Base-by-base conservation (phyloP, 2,888 invertebrate genomes). In the Trichopoda pennipes region DNA sequence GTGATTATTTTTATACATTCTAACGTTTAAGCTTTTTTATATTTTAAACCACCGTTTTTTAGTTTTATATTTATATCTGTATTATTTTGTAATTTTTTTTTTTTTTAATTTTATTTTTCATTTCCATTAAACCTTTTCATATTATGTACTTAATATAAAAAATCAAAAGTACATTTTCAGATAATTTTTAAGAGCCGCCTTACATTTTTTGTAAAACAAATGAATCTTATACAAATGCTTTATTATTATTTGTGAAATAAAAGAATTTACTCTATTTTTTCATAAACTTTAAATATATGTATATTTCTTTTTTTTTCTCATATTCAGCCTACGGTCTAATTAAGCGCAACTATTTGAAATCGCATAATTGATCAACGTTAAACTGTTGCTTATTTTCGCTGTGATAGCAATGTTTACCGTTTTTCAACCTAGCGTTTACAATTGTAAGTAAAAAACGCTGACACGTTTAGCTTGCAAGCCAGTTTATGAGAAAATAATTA, bases 211-310 rank as follows among this genome's bases (percentile, higher is more conserved):
- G 70, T 72, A 76, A 76, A 72, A 72, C 70, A 80, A 64, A 64
- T 38, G 72, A 64, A 70, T 58, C 35, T 70, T 72, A 8, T 38
- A 38, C 2, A 56, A 1, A 63, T 72, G 75, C 72, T 76, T 80
- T 76, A 76, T 68, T 60, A 76, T 68, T 60, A 64, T 80, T 80
- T 80, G 72, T 80, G 60, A 76, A 80, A 80, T 80, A 70, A 72
- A 74, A 55, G 19, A 73, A 47, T 63, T n/a, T 55, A 64, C 55
- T 44, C 17, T 69, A 42, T 75, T 75, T 80, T 75, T 70, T 80
- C 47, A 32, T 69, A 80, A 61, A 38, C 3, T 49, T 2, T 6
- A 19, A 28, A 28, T 7, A 28, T 7, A 4, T 28, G 4, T 2
- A n/a, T n/a, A n/a, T n/a, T n/a, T n/a, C n/a, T n/a, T n/a, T n/a